A percentile compares a stretch with the other conserved stretches of the same genome.
Evolutionary conservation across 2,797 vertebrate species (phyloP).

Genomic region (Kryptopterus vitreolus): DNA sequence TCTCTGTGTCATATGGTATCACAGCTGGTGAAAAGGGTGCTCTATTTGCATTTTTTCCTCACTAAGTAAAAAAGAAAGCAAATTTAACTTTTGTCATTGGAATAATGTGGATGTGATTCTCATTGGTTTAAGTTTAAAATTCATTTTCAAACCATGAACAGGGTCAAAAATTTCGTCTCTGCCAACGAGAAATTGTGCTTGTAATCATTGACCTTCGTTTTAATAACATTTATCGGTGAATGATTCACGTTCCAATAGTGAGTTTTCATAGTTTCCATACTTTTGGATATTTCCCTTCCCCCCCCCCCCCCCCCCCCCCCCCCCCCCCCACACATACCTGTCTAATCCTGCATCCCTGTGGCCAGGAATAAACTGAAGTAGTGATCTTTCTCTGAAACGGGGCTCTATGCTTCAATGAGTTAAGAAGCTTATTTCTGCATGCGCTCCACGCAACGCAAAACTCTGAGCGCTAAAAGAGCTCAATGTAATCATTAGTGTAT

Average conservation of each 20-base stretch:
- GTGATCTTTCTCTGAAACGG: conserved; percentile 41
- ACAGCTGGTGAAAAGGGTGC: conserved; percentile 15
- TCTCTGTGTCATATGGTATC: conserved; percentile 31
- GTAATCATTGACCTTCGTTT: conserved; percentile 14
- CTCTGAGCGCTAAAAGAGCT: conserved; percentile 24
- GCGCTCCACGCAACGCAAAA: conserved; percentile 29
- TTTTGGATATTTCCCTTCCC: conserved; percentile 40
- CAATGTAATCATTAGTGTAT: conserved; percentile 45
- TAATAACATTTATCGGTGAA: conserved; percentile 26
- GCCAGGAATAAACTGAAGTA: conserved; percentile 42
- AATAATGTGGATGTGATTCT: not conserved
- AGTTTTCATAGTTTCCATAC: conserved; percentile 43
- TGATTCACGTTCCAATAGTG: conserved; percentile 47
- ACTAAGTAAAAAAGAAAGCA: conserved; percentile 14
- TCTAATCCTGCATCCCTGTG: conserved; percentile 31
- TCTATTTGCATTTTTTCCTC: conserved; percentile 25
- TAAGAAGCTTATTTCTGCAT: conserved; percentile 33
- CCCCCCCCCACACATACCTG: conserved; percentile 21
- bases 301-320: conserved; percentile 18
- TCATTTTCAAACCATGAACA: not conserved
- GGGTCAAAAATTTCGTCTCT: conserved; percentile 19
- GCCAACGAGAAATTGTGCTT: conserved; percentile 1
- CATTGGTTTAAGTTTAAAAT: not conserved
- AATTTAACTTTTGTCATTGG: not conserved
- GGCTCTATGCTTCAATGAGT: conserved; percentile 19